Conservation (phyloP, 1,140 invertebrate genomes). For the Euschistus heros region DNA sequence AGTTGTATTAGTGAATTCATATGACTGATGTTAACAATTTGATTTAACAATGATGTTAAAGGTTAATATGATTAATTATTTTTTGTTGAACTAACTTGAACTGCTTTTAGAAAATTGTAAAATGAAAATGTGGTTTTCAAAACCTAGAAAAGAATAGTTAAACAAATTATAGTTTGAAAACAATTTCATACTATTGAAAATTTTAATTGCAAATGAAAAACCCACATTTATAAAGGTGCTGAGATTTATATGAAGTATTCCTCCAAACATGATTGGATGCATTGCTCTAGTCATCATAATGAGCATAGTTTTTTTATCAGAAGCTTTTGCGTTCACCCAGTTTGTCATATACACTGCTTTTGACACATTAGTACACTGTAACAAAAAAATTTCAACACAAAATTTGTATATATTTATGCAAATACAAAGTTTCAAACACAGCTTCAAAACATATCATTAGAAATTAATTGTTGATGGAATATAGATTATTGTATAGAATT, state of each 20-base stretch:
- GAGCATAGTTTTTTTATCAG: neutral
- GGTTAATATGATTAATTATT: neutral
- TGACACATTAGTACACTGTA: neutral
- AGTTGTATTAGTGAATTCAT: no score
- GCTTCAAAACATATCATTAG: no score
- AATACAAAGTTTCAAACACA: no score
- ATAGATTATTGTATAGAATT: no score
- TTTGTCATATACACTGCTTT: neutral
- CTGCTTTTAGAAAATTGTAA: conserved; percentile 1
- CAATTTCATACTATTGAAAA: neutral
- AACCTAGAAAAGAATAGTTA: neutral
- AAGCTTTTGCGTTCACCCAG: neutral
- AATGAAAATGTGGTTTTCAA: neutral
- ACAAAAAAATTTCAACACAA: neutral
- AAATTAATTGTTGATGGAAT: no score
- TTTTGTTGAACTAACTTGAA: neutral
- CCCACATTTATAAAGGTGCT: neutral
- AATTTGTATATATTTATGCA: no score
- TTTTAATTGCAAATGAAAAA: neutral
- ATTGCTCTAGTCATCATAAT: neutral
- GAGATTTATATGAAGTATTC: neutral
- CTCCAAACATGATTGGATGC: neutral
- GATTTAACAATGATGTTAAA: no score
- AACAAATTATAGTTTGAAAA: neutral
- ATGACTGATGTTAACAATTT: no score